These are phyloP conservation scores for Rhabdophis nuchalis DNA, from an alignment of 2,797 vertebrate species.

Conservation along the genomic window DNA sequence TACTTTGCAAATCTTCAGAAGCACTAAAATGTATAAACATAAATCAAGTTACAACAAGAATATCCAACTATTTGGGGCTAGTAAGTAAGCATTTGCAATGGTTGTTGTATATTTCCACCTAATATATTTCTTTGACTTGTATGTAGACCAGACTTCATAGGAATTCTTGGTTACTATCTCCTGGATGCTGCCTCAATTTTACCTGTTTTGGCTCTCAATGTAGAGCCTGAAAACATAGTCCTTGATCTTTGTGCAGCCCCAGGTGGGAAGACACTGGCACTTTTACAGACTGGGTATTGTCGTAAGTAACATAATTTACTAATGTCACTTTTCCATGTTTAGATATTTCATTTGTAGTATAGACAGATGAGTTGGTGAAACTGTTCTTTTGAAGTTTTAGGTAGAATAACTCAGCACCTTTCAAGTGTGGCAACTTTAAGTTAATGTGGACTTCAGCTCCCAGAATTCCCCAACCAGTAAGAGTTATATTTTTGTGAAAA, in stretches of 20 bases:
- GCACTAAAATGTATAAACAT: background rate
- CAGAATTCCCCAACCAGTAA: background rate
- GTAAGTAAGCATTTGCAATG: background rate
- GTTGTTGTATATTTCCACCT: background rate
- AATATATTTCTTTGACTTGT: slow-evolving; percentile 38
- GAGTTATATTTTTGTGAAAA: background rate
- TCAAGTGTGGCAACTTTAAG: background rate
- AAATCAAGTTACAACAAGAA: background rate
- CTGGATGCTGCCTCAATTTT: slow-evolving; percentile 91
- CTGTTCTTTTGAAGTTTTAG: background rate
- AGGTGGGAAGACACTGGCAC: slow-evolving; percentile 86
- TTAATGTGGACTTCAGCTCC: background rate
- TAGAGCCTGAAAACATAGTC: slow-evolving; percentile 78
- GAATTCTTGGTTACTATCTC: slow-evolving; percentile 84
- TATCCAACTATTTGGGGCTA: background rate
- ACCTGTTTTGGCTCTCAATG: slow-evolving; percentile 83
- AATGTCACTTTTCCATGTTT: background rate
- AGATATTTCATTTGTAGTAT: rapidly evolving
- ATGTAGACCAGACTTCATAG: slow-evolving; percentile 76
- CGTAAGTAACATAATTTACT: slow-evolving; percentile 69
- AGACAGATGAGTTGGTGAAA: background rate
- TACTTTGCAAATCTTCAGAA: background rate
- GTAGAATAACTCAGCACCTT: background rate
- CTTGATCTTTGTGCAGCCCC: slow-evolving; percentile 94
- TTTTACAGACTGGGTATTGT: slow-evolving; percentile 83